Base-by-base conservation (phyloP, 2,797 vertebrate genomes). In the Eptatretus atami region DNA sequence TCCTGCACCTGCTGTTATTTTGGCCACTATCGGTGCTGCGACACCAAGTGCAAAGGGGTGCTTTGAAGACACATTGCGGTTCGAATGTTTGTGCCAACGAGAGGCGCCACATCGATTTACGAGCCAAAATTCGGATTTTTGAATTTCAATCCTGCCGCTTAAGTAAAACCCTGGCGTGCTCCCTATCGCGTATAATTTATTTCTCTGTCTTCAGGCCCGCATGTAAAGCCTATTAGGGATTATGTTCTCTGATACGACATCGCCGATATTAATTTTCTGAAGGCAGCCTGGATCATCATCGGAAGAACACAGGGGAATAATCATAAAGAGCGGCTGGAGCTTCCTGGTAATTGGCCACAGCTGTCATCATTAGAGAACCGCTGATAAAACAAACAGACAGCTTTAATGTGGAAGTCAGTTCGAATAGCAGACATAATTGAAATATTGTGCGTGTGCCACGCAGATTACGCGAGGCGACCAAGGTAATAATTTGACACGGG, bases 71-170 rank as follows among this genome's bases (percentile, higher is more conserved):
- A 44, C 31, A n/a, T n/a, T n/a, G 31, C 31, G 31, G 31, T 44
- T 44, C 31, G 4, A 44, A 44, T 44, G 31, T 44, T 44, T 8
- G 31, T 44, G 31, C 31, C 31, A 44, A 44, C 31, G 31, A 44
- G 31, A 44, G 31, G 31, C 31, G 31, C 31, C 31, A 44, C 31
- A n/a, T 44, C 31, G 31, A 44, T 44, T 61, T 61, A 61, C n/a
- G 57, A 25, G 57, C n/a, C n/a, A n/a, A n/a, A n/a, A 25, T n/a
- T n/a, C n/a, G n/a, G n/a, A 25, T 25, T 61, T 61, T 61, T 61
- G n/a, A 61, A 61, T n/a, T 25, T 61, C n/a, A 61, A 61, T 61
- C 57, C 57, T n/a, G n/a, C 57, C 57, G n/a, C 57, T 61, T n/a
- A 61, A 61, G n/a, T 61, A 25, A 61, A 25, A 25, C 57, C 57